Evolutionary conservation across 1,140 invertebrate genomes (phyloP), one percentile per base, ranked within the genome.

Genomic region (Hylaeus anthracinus): DNA sequence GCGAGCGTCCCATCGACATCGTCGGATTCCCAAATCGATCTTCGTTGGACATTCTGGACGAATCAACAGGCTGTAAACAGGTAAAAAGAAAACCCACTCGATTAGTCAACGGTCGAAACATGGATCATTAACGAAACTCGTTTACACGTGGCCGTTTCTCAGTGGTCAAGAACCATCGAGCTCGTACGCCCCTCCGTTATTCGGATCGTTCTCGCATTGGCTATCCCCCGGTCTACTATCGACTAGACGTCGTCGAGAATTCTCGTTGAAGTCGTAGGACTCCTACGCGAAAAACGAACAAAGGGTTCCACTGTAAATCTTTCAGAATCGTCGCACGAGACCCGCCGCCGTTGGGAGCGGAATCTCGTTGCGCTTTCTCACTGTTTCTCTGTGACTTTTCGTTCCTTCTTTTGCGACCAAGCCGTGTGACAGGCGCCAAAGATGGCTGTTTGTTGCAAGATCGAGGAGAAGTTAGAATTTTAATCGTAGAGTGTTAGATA

Each of bases 31-130:
- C 26, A 26, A 26, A 26, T 26, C 26, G 26, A 26, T 26, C 45
- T 8, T 8, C n/a, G 63, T 41, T 65, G 65, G 79, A 72, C 43
- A 37, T 69, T 67, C 82, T 51, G 66, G 51, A 56, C 26, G 43
- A 79, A 79, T 83, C 81, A 81, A 66, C 53, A 26, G 56, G 88
- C 92, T 93, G 92, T 48, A 92, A 93, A 92, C 88, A 92, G 79
- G 84, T 83, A 90, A 89, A 91, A 89, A 87, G 89, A 61, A 90
- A 83, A 88, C 83, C 88, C 85, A 79, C 64, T 66, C 58, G 63
- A 91, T 92, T 91, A 92, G 87, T 51, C 15, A 41, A 9, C 41
- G 41, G 45, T 39, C 5, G 9, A 8, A 8, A 48, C 64, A 41
- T 61, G 72, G 43, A 26, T 26, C 26, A 26, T 26, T 26, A 26